Conservation (phyloP, 1,140 invertebrate genomes). For the Penaeus indicus region DNA sequence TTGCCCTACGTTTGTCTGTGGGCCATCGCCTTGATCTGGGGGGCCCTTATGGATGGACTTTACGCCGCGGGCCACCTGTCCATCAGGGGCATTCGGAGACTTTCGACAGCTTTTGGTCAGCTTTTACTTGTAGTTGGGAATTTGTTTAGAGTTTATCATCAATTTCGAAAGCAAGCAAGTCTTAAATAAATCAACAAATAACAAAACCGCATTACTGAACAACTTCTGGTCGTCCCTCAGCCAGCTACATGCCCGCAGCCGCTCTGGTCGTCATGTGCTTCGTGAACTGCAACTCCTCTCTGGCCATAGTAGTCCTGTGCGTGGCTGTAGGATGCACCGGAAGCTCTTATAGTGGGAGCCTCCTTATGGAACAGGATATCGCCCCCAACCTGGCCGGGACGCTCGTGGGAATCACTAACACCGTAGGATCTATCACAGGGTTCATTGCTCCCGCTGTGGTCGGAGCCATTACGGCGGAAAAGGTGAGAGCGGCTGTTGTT, state of each 20-base stretch:
- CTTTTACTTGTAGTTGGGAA: too few species aligned
- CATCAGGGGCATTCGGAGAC: too few species aligned
- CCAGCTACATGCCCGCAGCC: conserved; percentile 79
- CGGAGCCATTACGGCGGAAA: conserved; percentile 72
- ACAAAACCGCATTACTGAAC: too few species aligned
- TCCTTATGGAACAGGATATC: conserved; percentile 79
- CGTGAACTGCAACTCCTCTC: conserved; percentile 77
- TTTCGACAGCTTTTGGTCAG: too few species aligned
- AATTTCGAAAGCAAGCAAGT: too few species aligned
- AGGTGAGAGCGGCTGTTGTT: conserved; percentile 63
- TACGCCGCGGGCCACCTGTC: too few species aligned
- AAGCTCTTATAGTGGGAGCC: conserved; percentile 70
- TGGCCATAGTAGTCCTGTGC: conserved; percentile 80
- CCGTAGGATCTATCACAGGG: conserved; percentile 70
- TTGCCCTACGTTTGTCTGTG: too few species aligned
- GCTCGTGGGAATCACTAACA: conserved; percentile 79
- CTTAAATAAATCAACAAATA: too few species aligned
- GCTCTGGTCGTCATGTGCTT: conserved; percentile 73
- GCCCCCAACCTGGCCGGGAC: conserved; percentile 56
- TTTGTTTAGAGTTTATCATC: too few species aligned
- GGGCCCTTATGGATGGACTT: too few species aligned
- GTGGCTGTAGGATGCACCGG: conserved; percentile 81
- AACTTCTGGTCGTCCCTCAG: conserved; percentile 67
- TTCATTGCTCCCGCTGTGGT: conserved; percentile 70
- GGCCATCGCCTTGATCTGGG: too few species aligned